Conservation (phyloP, 2,797 vertebrate genomes). For the Amazona finschi region DNA sequence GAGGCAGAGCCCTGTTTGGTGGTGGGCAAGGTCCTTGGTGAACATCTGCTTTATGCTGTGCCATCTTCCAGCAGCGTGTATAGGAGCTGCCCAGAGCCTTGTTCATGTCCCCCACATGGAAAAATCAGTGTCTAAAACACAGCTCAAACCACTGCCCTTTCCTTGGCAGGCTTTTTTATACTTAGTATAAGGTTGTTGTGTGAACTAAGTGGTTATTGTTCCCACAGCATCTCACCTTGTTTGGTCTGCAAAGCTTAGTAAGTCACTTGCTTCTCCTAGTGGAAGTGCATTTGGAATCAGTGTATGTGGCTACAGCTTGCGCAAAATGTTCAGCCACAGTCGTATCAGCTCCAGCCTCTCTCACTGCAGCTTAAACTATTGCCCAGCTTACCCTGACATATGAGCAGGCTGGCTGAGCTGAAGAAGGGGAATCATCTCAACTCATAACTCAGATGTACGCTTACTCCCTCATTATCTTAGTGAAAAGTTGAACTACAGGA, state of each 20-base stretch:
- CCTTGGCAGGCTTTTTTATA: not conserved
- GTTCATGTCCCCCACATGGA: not conserved
- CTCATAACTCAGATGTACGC: not conserved
- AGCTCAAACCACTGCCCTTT: not conserved
- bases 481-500: not conserved
- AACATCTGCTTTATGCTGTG: not conserved
- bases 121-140: not conserved
- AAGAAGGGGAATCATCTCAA: not conserved
- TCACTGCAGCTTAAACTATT: not conserved
- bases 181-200: not conserved
- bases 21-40: not conserved
- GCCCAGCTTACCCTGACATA: not conserved
- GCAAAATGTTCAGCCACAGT: not conserved
- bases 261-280: not conserved
- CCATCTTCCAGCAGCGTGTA: not conserved
- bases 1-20: not conserved
- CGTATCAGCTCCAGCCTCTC: not conserved
- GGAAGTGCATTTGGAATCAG: not conserved
- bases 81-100: not conserved
- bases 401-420: not conserved
- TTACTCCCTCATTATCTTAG: not conserved
- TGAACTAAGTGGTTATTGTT: not conserved
- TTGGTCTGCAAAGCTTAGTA: not conserved
- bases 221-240: not conserved
- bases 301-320: rapidly evolving